Percentiles rank a stretch among this genome's conserved stretches.
Conservation (phyloP, 2,888 invertebrate species). For the Lamellibrachia columna region DNA sequence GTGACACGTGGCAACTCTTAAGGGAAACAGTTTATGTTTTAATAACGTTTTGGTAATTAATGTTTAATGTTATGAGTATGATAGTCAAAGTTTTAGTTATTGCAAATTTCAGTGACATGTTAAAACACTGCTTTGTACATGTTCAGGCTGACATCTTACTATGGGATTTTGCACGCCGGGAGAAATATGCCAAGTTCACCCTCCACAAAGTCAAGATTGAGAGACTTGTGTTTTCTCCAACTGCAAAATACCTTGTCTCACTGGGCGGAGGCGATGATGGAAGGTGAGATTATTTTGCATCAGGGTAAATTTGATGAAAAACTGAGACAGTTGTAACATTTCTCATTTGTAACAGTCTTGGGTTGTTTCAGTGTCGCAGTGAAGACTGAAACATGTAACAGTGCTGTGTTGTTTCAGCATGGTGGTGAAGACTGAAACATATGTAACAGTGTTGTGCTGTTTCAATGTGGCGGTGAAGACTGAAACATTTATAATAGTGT, state of each 20-base stretch:
- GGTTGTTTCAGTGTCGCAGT: neutral
- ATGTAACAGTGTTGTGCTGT: neutral
- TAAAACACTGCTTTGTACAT: neutral
- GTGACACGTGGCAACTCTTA: neutral
- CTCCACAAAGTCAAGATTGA: conserved; percentile 90
- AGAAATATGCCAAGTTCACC: conserved; percentile 76
- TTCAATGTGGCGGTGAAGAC: conserved; percentile 75
- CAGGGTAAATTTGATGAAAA: neutral
- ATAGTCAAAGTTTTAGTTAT: neutral
- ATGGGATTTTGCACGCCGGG: conserved; percentile 81
- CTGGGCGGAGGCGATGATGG: conserved; percentile 92
- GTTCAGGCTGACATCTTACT: conserved; percentile 79
- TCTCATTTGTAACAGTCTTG: neutral
- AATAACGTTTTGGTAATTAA: neutral
- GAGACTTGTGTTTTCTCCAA: conserved; percentile 82
- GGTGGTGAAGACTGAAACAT: neutral
- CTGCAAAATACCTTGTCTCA: conserved; percentile 83
- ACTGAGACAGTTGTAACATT: neutral
- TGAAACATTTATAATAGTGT: neutral
- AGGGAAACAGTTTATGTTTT: neutral
- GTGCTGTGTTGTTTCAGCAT: neutral
- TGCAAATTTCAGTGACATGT: neutral
- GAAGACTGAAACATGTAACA: neutral
- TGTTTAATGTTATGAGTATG: too few relatives aligned
- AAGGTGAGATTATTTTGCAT: conserved; percentile 48